phyloP scores from a whole-genome alignment of 2,113 vertebrate species.

The Plectropomus leopardus region DNA sequence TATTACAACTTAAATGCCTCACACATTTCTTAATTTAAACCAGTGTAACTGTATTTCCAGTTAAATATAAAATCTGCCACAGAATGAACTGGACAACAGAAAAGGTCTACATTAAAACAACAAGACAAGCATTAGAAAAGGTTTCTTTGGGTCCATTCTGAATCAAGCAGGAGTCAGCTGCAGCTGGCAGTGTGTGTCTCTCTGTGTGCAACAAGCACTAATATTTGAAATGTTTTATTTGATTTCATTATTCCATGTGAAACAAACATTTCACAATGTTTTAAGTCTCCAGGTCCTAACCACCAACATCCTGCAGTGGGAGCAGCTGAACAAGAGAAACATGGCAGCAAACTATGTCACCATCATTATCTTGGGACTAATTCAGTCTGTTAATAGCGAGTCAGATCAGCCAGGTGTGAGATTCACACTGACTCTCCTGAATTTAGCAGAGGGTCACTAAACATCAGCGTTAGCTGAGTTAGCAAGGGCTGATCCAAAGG shows the following conservation, averaged over 20 bases:
- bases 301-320: constrained; percentile 8
- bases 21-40: constrained; percentile 5
- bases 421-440: background rate
- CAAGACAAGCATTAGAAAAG: too few species aligned
- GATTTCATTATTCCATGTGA: constrained; percentile 20
- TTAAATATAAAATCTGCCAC: background rate
- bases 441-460: background rate
- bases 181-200: constrained; percentile 30
- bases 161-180: constrained; percentile 31
- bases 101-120: background rate
- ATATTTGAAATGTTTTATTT: constrained; percentile 19
- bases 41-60: background rate
- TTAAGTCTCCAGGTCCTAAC: background rate
- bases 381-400: background rate
- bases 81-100: background rate
- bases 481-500: background rate
- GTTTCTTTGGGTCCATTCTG: constrained; percentile 25
- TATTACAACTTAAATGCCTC: background rate
- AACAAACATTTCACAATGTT: constrained; percentile 28
- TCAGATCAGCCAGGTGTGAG: background rate
- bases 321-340: background rate
- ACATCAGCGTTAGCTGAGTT: background rate
- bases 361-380: background rate
- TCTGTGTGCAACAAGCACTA: constrained; percentile 7
- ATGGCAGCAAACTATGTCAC: background rate